Conservation (phyloP, 2,888 invertebrate genomes). For the Pecten maximus region DNA sequence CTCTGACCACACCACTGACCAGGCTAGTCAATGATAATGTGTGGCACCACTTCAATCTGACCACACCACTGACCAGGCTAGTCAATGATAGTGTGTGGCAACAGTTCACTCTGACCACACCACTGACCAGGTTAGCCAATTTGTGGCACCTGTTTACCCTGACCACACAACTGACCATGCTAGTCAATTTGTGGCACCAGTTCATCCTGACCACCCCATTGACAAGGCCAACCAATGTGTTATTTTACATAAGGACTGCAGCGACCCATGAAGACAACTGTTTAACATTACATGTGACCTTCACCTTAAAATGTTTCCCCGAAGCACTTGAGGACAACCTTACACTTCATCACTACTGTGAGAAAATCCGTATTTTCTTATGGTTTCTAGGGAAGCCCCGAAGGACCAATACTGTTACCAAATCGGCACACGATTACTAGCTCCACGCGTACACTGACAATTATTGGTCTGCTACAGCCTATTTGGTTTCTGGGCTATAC, state of each 20-base stretch:
- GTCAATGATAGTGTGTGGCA: too few species aligned
- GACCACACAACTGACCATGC: too few species aligned
- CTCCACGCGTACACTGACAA: not conserved
- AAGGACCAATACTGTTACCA: not conserved
- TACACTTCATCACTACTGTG: not conserved
- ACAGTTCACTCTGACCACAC: too few species aligned
- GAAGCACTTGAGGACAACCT: not conserved
- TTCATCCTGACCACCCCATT: not conserved
- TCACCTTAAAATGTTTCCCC: not conserved
- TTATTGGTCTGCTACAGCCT: constrained; percentile 5
- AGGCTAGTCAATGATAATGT: too few species aligned
- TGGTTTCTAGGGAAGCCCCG: not conserved
- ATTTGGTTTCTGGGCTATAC: not conserved
- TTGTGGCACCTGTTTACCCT: too few species aligned
- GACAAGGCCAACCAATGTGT: not conserved
- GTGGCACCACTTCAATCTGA: too few species aligned
- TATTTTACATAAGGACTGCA: not conserved
- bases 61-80: too few species aligned
- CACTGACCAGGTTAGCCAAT: too few species aligned
- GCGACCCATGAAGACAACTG: not conserved
- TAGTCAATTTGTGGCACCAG: too few species aligned
- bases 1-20: too few species aligned
- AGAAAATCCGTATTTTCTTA: not conserved
- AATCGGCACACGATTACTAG: not conserved
- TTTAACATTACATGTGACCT: not conserved